Conservation (phyloP, 2,888 invertebrate genomes). For the Masnerella sp. region DNA sequence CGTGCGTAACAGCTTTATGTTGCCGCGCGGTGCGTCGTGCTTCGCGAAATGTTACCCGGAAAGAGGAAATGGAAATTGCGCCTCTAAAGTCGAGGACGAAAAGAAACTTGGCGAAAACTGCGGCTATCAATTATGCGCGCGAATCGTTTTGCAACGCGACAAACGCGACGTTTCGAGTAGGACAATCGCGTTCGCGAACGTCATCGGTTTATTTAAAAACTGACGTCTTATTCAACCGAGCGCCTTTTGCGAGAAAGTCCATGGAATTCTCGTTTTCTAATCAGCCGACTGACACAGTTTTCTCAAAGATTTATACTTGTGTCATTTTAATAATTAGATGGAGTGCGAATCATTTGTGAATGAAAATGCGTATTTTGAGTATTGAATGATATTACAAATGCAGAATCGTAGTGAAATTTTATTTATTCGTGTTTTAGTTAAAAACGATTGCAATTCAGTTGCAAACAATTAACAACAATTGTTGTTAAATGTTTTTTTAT, state of each 20-base stretch:
- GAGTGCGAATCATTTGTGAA: no score
- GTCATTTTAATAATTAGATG: no score
- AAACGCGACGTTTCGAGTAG: conserved; percentile 24
- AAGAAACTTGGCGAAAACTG: conserved; percentile 44
- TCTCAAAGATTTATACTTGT: no score
- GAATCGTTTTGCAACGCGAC: conserved; percentile 51
- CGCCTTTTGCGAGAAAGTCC: conserved; percentile 18
- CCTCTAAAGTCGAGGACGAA: conserved; percentile 49
- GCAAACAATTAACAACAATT: no score
- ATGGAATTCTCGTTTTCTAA: conserved; percentile 8
- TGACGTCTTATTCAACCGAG: conserved; percentile 32
- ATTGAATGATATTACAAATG: no score
- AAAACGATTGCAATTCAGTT: no score
- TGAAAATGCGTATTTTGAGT: no score
- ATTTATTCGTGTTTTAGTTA: no score
- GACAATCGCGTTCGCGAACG: conserved; percentile 14
- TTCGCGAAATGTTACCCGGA: conserved; percentile 53
- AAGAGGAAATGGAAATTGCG: conserved; percentile 54
- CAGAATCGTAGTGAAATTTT: no score
- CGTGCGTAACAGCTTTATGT: conserved; percentile 46
- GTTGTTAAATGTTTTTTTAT: no score
- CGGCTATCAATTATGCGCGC: conserved; percentile 53
- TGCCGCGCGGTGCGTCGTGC: conserved; percentile 15
- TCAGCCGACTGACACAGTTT: conserved; percentile 7
- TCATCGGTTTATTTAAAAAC: conserved; percentile 34